Evolutionary conservation across 2,797 vertebrate species (phyloP).

Genomic region (Enteromius paludinosus): DNA sequence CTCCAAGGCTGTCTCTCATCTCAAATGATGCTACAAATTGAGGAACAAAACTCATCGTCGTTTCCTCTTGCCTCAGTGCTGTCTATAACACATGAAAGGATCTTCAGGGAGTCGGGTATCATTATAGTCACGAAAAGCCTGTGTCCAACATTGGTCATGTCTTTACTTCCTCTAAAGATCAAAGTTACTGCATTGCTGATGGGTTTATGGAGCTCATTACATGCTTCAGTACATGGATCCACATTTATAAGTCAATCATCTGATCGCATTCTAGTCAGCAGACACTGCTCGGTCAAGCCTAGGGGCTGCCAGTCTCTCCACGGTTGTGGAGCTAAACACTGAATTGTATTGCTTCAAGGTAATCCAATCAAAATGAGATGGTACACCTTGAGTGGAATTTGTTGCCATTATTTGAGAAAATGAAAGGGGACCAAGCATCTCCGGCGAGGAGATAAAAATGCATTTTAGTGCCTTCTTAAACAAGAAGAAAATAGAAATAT

Average conservation of each 20-base stretch:
- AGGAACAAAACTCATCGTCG: slow-evolving; percentile 5
- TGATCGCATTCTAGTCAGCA: slow-evolving; percentile 14
- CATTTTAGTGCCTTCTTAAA: slow-evolving; percentile 25
- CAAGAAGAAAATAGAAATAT: slow-evolving; percentile 47
- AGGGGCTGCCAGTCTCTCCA: neutral
- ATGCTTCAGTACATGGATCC: slow-evolving; percentile 6
- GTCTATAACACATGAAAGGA: slow-evolving; percentile 31
- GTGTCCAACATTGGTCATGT: neutral
- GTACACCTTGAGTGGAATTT: slow-evolving; percentile 23
- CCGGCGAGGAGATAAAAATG: slow-evolving; percentile 24
- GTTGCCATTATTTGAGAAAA: slow-evolving; percentile 38
- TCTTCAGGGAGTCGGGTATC: slow-evolving; percentile 20
- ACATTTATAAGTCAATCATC: slow-evolving; percentile 5
- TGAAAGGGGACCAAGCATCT: slow-evolving; percentile 36
- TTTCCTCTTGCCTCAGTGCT: slow-evolving; percentile 8
- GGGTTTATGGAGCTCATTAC: slow-evolving; percentile 33
- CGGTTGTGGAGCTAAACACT: neutral
- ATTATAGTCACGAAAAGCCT: slow-evolving; percentile 15
- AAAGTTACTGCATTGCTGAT: slow-evolving; percentile 29
- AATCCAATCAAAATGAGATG: slow-evolving; percentile 26
- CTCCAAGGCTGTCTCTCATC: neutral
- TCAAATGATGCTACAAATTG: slow-evolving; percentile 25
- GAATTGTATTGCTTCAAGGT: slow-evolving; percentile 16
- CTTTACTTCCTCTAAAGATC: slow-evolving; percentile 23
- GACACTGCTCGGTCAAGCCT: neutral